A percentile compares a stretch with the other conserved stretches of the same genome.
Evolutionary conservation across 2,113 vertebrate species (phyloP).

Genomic region (Sinocyclocheilus maitianheensis): DNA sequence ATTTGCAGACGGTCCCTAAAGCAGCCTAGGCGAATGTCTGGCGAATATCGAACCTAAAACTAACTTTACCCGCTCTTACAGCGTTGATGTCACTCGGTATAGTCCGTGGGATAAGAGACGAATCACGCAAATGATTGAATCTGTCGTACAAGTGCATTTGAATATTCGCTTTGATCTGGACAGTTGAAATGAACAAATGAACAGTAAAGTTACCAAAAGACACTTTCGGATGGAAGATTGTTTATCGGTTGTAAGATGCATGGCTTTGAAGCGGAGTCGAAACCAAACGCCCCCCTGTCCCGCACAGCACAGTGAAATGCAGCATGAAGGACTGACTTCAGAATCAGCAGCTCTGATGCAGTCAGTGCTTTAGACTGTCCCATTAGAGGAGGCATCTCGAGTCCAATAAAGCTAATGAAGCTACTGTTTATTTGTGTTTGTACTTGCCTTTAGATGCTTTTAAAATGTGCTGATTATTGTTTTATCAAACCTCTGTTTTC

Average conservation of each 20-base stretch:
- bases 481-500: neutral
- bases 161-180: constrained; percentile 73
- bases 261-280: neutral
- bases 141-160: constrained; percentile 91
- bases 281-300: constrained; percentile 32
- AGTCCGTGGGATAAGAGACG: constrained; percentile 81
- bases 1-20: too few species aligned
- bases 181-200: constrained; percentile 57
- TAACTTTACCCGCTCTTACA: too few species aligned
- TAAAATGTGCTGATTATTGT: neutral
- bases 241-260: constrained; percentile 63
- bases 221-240: constrained; percentile 60
- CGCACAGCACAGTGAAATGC: constrained; percentile 62
- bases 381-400: neutral
- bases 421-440: neutral
- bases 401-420: neutral
- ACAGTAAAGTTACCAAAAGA: constrained; percentile 48
- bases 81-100: constrained; percentile 84
- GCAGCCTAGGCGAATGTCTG: too few species aligned
- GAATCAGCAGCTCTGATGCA: constrained; percentile 71
- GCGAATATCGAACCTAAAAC: too few species aligned
- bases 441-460: neutral
- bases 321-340: constrained; percentile 71
- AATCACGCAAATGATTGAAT: constrained; percentile 91
- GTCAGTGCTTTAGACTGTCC: constrained; percentile 50